A percentile compares a stretch with the other conserved stretches of the same genome.
Evolutionary conservation across 2,888 invertebrate genomes (phyloP).

Genomic region (Cacoxenus indagator): DNA sequence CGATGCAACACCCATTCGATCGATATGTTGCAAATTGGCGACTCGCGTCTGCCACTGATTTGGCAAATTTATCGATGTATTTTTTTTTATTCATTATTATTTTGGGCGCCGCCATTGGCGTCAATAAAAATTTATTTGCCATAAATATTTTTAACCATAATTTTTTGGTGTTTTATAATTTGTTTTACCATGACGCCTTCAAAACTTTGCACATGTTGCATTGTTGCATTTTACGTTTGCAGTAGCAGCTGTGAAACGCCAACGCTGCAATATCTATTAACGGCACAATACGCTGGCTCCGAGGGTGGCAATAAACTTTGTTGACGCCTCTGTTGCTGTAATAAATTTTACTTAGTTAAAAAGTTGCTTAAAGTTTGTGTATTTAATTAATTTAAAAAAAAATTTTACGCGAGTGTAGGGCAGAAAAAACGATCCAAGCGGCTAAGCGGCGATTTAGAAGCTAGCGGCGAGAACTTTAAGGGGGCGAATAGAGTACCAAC

Average conservation of each 20-base stretch:
- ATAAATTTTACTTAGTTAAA: no score
- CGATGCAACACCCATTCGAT: not conserved
- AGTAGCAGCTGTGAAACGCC: constrained; percentile 37
- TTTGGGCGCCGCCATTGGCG: constrained; percentile 40
- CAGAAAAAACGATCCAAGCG: no score
- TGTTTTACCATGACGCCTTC: not conserved
- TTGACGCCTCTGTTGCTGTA: not conserved
- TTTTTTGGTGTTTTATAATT: constrained; percentile 40
- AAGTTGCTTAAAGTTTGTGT: no score
- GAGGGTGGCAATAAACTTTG: not conserved
- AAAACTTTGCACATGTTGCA: constrained; percentile 14
- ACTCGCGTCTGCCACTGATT: not conserved
- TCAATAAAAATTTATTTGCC: constrained; percentile 59
- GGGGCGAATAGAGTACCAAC: no score
- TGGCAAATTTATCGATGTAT: not conserved
- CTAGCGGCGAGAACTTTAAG: no score
- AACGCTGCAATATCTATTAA: constrained; percentile 37
- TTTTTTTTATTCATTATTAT: constrained; percentile 21
- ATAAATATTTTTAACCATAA: constrained; percentile 48
- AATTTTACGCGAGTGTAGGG: no score
- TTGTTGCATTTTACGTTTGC: constrained; percentile 10
- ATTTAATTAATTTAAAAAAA: no score
- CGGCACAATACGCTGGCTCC: not conserved
- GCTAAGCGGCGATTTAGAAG: no score
- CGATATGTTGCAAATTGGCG: constrained; percentile 12